phyloP scores from a whole-genome alignment of 2,113 vertebrate species.

The Sigmodon hispidus region DNA sequence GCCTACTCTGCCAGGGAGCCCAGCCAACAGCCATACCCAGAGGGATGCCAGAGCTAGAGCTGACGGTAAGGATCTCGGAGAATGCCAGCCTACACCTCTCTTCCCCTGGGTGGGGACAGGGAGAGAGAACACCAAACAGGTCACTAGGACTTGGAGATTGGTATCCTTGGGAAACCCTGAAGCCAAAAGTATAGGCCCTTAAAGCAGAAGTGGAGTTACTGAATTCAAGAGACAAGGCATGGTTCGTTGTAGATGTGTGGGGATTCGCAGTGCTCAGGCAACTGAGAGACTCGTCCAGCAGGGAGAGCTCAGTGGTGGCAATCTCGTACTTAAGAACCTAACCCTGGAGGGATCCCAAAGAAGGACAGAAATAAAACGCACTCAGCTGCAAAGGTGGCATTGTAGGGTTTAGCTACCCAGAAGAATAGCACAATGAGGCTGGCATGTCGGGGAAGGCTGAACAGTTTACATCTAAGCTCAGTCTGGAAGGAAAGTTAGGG shows the following conservation, averaged over 20 bases:
- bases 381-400: not conserved
- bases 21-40: slow-evolving; percentile 76
- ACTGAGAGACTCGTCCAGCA: not conserved
- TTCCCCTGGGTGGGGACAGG: not conserved
- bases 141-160: not conserved
- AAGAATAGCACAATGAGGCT: not conserved
- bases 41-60: slow-evolving; percentile 82
- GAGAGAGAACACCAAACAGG: not conserved
- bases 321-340: not conserved
- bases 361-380: not conserved
- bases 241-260: slow-evolving; percentile 5
- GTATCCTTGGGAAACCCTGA: not conserved
- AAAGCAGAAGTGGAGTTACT: not conserved
- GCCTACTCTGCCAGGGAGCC: slow-evolving; percentile 75
- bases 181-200: not conserved
- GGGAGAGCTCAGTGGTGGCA: not conserved
- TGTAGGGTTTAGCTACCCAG: not conserved
- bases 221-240: not conserved
- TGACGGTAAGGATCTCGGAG: slow-evolving; percentile 84
- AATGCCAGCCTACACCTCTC: not conserved
- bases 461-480: not conserved
- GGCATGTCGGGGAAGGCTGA: not conserved
- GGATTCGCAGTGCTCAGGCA: not conserved
- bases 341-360: slow-evolving; percentile 6
- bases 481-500: slow-evolving; percentile 9